Percentiles rank a stretch among this genome's conserved stretches.
These are phyloP conservation scores for Callorhinus ursinus DNA, from an alignment of 2,113 vertebrate genomes.

Conservation along the genomic window DNA sequence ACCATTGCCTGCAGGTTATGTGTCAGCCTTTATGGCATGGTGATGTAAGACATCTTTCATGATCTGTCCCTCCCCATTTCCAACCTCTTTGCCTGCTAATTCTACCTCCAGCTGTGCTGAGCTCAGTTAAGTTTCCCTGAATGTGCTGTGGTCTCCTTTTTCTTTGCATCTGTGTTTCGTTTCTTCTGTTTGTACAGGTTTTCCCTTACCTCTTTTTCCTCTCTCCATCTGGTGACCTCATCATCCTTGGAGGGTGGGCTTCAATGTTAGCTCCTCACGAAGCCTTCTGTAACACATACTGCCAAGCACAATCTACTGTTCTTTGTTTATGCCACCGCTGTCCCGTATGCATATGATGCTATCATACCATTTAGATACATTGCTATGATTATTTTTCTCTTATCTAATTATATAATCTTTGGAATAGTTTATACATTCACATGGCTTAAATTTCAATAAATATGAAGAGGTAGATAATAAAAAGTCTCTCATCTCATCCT, in stretches of 20 bases:
- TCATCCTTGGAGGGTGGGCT: neutral
- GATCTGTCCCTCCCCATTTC: neutral
- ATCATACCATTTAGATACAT: neutral
- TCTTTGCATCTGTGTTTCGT: constrained; percentile 11
- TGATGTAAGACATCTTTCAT: neutral
- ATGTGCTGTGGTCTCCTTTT: neutral
- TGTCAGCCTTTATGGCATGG: constrained; percentile 40
- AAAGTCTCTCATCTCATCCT: neutral
- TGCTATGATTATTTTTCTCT: constrained; percentile 31
- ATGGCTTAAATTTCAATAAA: constrained; percentile 39
- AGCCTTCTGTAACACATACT: neutral
- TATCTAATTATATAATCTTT: constrained; percentile 24
- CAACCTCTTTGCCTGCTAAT: constrained; percentile 6
- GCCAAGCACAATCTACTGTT: neutral
- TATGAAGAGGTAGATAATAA: neutral
- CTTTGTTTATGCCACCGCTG: constrained; percentile 8
- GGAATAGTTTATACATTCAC: neutral
- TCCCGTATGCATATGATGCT: constrained; percentile 2
- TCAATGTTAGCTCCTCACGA: neutral
- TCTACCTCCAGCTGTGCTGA: neutral
- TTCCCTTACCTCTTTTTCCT: neutral
- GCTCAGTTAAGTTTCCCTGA: neutral
- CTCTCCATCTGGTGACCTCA: neutral
- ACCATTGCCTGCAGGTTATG: neutral
- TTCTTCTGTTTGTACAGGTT: constrained; percentile 44